Evolutionary conservation across 2,113 vertebrate species (phyloP), one percentile per base, ranked within the genome.

Genomic region (Sphyrna mokarran): DNA sequence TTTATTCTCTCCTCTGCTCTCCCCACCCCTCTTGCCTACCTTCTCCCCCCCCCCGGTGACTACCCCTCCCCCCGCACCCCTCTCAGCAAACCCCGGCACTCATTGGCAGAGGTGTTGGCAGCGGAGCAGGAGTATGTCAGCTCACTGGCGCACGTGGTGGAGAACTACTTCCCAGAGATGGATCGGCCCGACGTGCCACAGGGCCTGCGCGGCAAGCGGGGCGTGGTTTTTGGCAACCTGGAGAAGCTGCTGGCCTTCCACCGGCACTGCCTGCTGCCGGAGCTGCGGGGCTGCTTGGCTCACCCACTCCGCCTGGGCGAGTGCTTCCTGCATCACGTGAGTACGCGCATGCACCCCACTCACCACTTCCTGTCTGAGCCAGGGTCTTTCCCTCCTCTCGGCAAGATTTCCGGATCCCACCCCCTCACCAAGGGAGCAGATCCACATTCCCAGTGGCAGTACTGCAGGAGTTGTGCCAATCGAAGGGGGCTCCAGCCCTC

Each of bases 261-360:
- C 96, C 97, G 97, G 0, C 98, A 97, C 94, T 97, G 97, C 95
- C 98, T 99, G 10, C 97, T 99, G 16, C 98, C 97, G 0, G 98
- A 98, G 96, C 98, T 99, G 96, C 98, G 98, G 97, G 98, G 98
- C 63, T 98, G 98, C 23, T 96, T 98, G 0, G 96, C 97, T 87
- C 98, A 98, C 95, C 98, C 98, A 0, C 96, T 98, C 91, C 96
- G 98, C 83, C 98, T 98, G 0, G 98, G 98, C 43, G 98, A 98
- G 97, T 98, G 98, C 97, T 99, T 99, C 97, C 98, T 98, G 96
- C 98, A 98, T 97, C 98, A 98, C 0, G 98, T 99, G 96, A 97
- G 98, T 96, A 66, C 54, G 10, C 48, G 43, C 70, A 23, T 63
- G 13, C 61, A 9, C 61, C 61, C 61, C 61, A 9, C 61, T 13